phyloP scores from a whole-genome alignment of 2,888 invertebrate species.

The Clanis bilineata region DNA sequence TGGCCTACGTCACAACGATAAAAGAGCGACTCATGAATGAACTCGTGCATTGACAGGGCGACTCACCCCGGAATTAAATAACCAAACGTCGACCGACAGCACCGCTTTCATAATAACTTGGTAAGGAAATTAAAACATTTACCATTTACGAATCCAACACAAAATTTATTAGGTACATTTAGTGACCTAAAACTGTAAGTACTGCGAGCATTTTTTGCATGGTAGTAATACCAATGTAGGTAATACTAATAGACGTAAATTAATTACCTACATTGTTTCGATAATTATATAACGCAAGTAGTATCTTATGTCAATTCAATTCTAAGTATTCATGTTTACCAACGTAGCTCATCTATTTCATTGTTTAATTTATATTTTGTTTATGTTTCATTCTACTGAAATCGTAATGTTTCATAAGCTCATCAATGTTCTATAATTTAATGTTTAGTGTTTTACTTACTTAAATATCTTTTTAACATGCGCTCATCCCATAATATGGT shows the following conservation, averaged over 20 bases:
- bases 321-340: neutral
- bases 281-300: no score
- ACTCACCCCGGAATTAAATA: slow-evolving; percentile 62
- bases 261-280: neutral
- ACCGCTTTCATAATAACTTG: slow-evolving; percentile 32
- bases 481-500: no score
- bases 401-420: no score
- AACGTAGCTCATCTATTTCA: neutral
- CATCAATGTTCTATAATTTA: neutral
- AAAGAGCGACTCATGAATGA: slow-evolving; percentile 69
- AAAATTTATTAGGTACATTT: neutral
- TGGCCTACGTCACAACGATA: slow-evolving; percentile 68
- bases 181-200: no score
- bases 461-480: no score
- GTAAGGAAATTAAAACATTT: slow-evolving; percentile 6
- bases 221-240: no score
- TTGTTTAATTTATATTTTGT: neutral
- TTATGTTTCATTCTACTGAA: neutral
- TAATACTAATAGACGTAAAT: no score
- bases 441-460: neutral
- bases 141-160: neutral
- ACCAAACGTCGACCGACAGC: slow-evolving; percentile 35
- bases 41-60: slow-evolving; percentile 70
- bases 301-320: neutral
- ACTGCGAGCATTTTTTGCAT: no score